A percentile compares a stretch with the other conserved stretches of the same genome.
Evolutionary conservation across 2,888 invertebrate genomes (phyloP).

Genomic region (Busseola fusca): DNA sequence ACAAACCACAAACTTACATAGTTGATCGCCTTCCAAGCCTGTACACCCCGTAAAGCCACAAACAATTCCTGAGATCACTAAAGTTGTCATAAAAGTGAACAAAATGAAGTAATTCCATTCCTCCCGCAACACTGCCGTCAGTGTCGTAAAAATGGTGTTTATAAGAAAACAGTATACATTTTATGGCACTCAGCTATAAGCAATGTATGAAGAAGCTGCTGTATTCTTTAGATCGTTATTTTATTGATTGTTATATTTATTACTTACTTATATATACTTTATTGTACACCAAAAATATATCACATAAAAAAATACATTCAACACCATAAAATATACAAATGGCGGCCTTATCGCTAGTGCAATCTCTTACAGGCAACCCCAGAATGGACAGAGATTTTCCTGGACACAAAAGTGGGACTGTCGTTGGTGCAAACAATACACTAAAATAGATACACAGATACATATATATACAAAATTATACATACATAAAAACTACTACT

Average conservation of each 20-base stretch:
- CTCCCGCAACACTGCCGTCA: conserved; percentile 59
- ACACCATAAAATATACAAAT: no score
- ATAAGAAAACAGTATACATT: conserved; percentile 66
- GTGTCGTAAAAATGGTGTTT: conserved; percentile 71
- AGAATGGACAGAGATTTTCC: no score
- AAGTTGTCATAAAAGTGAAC: conserved; percentile 68
- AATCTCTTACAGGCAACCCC: no score
- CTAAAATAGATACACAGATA: no score
- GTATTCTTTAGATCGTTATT: conserved; percentile 13
- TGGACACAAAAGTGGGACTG: no score
- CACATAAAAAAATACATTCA: no score
- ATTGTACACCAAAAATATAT: no score
- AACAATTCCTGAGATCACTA: conserved; percentile 63
- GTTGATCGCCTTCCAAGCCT: conserved; percentile 48
- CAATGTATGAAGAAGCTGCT: conserved; percentile 25
- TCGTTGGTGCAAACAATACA: no score
- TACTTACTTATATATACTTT: no score
- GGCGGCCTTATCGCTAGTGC: no score
- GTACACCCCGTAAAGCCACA: conserved; percentile 51
- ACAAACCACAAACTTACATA: conserved; percentile 32
- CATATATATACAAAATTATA: no score
- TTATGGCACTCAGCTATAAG: conserved; percentile 55
- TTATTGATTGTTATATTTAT: conserved; percentile 42
- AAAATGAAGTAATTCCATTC: conserved; percentile 69
- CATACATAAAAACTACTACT: no score